These are phyloP conservation scores for Pangasius krempfi DNA, from an alignment of 2,797 vertebrate species.

Conservation along the genomic window DNA sequence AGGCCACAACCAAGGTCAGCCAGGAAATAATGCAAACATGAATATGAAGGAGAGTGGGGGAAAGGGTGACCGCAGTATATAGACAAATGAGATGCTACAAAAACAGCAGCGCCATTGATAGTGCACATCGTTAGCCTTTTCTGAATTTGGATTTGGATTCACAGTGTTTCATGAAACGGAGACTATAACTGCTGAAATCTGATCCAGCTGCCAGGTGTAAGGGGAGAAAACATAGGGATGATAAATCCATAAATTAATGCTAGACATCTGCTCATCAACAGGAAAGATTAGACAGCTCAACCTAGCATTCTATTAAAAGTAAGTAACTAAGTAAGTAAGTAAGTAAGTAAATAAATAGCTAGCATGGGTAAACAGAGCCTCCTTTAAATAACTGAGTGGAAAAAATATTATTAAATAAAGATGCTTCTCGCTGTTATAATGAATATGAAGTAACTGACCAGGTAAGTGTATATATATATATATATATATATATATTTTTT, in stretches of 20 bases:
- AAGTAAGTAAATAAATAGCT: slow-evolving; percentile 62
- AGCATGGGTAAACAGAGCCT: not conserved
- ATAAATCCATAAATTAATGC: slow-evolving; percentile 99
- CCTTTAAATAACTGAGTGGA: not conserved
- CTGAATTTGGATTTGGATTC: slow-evolving; percentile 64
- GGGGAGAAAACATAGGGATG: slow-evolving; percentile 71
- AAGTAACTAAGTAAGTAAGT: slow-evolving; percentile 37
- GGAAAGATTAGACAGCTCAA: slow-evolving; percentile 86
- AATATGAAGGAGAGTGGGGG: slow-evolving; percentile 77
- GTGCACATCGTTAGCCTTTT: slow-evolving; percentile 53
- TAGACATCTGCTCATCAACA: slow-evolving; percentile 96
- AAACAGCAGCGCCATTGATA: slow-evolving; percentile 58
- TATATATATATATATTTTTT: not conserved
- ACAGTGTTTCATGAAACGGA: slow-evolving; percentile 84
- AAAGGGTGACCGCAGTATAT: slow-evolving; percentile 46
- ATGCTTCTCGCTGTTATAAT: not conserved
- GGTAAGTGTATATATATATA: not conserved
- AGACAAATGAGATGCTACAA: slow-evolving; percentile 69
- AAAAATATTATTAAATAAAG: not conserved
- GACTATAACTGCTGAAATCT: slow-evolving; percentile 93
- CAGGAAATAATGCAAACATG: slow-evolving; percentile 88
- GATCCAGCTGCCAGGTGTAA: slow-evolving; percentile 94
- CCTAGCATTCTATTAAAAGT: not conserved
- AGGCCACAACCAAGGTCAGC: slow-evolving; percentile 77
- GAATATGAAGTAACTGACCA: not conserved